Conservation (phyloP, 2,888 invertebrate species). For the Xylocampa areola region DNA sequence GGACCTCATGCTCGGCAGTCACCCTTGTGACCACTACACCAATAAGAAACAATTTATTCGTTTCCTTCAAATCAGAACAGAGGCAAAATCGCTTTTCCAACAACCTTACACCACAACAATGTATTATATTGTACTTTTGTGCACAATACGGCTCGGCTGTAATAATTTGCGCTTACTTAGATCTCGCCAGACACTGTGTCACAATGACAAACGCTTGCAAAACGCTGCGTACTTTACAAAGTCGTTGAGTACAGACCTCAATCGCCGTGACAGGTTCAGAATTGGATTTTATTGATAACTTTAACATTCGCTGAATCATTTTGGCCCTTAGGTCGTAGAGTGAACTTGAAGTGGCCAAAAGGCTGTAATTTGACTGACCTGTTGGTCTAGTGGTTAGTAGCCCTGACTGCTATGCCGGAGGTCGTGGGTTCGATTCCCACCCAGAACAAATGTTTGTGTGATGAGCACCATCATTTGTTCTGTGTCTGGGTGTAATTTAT, state of each 20-base stretch:
- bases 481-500: no score
- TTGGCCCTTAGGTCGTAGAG: no score
- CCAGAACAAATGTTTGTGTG: no score
- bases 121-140: constrained; percentile 66
- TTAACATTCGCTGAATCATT: constrained; percentile 4
- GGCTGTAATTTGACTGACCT: not conserved
- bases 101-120: constrained; percentile 46
- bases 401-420: no score
- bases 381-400: no score
- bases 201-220: constrained; percentile 43
- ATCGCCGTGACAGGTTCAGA: constrained; percentile 23
- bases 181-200: constrained; percentile 49
- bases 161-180: constrained; percentile 65
- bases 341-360: no score
- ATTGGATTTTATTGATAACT: constrained; percentile 24
- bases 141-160: constrained; percentile 56
- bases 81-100: constrained; percentile 2
- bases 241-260: constrained; percentile 22
- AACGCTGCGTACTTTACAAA: constrained; percentile 15
- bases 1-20: no score
- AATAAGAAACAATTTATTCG: no score
- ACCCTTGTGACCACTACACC: no score
- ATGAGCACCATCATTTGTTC: no score
- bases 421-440: no score
- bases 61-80: no score